phyloP scores from a whole-genome alignment of 2,888 invertebrate genomes.

The Agrilus biguttatus region DNA sequence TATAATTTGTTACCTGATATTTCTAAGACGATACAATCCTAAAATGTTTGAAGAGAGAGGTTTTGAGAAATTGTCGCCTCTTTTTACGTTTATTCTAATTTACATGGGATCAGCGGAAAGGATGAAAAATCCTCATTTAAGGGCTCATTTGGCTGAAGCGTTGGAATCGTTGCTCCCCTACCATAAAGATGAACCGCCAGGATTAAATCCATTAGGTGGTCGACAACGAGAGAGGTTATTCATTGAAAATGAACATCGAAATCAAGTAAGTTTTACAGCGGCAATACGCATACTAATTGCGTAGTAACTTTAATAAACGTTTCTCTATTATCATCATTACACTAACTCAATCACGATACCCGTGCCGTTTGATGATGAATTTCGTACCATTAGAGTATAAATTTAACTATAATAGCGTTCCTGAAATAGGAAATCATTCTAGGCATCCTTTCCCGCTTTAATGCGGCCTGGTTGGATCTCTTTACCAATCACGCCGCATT shows the following conservation, averaged over 20 bases:
- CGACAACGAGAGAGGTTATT: slow-evolving; percentile 63
- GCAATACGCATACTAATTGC: neutral
- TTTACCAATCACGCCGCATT: too few relatives aligned
- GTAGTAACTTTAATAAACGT: too few relatives aligned
- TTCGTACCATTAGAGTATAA: too few relatives aligned
- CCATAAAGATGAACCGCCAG: slow-evolving; percentile 39
- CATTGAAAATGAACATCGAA: slow-evolving; percentile 57
- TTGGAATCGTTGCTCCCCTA: slow-evolving; percentile 74
- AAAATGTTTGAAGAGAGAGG: slow-evolving; percentile 51
- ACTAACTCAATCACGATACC: too few relatives aligned
- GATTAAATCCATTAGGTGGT: slow-evolving; percentile 30
- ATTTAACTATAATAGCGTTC: too few relatives aligned
- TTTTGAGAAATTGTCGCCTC: slow-evolving; percentile 46
- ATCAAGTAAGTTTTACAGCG: slow-evolving; percentile 35
- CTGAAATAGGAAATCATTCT: too few relatives aligned
- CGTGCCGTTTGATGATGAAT: too few relatives aligned
- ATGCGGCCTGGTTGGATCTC: too few relatives aligned
- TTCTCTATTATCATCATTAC: too few relatives aligned
- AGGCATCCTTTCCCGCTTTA: too few relatives aligned
- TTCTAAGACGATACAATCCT: slow-evolving; percentile 51
- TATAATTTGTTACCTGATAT: slow-evolving; percentile 64
- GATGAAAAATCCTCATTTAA: slow-evolving; percentile 81
- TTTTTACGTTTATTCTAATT: slow-evolving; percentile 65
- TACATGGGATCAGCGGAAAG: slow-evolving; percentile 70
- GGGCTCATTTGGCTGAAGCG: slow-evolving; percentile 81